phyloP scores from a whole-genome alignment of 2,113 vertebrate species.

The Calyptomena viridis region DNA sequence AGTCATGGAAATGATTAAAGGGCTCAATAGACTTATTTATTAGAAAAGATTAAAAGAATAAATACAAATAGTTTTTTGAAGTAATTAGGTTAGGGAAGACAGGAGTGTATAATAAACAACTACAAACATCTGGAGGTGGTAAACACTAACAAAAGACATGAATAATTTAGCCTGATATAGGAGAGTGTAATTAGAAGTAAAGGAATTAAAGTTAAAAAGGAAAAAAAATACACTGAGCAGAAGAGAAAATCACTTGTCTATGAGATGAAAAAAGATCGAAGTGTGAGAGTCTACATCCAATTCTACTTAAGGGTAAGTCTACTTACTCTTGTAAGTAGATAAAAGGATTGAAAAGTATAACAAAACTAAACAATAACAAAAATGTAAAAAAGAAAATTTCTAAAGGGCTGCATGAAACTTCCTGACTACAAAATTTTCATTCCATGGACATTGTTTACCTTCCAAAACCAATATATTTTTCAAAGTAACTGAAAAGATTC shows the following conservation, averaged over 20 bases:
- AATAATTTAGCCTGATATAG: not conserved
- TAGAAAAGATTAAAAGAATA: constrained; percentile 52
- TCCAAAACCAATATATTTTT: not conserved
- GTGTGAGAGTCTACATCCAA: not conserved
- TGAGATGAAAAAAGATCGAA: not conserved
- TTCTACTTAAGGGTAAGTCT: too few species aligned
- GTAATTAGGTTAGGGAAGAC: constrained; percentile 17
- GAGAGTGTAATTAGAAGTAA: not conserved
- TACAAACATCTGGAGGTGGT: not conserved
- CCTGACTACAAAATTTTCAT: not conserved
- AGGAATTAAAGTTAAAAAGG: not conserved
- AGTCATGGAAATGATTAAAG: constrained; percentile 15
- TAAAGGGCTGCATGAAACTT: not conserved
- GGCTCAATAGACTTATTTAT: not conserved
- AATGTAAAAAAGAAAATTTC: not conserved
- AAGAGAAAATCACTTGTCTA: not conserved
- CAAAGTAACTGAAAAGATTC: not conserved
- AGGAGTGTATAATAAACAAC: not conserved
- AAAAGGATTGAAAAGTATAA: not conserved
- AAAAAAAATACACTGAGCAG: not conserved
- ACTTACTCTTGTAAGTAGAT: not conserved
- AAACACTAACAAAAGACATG: not conserved
- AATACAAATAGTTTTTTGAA: constrained; percentile 40
- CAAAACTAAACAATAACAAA: not conserved
- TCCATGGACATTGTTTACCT: not conserved